phyloP scores from a whole-genome alignment of 1,140 invertebrate genomes.

The Lepidurus arcticus region DNA sequence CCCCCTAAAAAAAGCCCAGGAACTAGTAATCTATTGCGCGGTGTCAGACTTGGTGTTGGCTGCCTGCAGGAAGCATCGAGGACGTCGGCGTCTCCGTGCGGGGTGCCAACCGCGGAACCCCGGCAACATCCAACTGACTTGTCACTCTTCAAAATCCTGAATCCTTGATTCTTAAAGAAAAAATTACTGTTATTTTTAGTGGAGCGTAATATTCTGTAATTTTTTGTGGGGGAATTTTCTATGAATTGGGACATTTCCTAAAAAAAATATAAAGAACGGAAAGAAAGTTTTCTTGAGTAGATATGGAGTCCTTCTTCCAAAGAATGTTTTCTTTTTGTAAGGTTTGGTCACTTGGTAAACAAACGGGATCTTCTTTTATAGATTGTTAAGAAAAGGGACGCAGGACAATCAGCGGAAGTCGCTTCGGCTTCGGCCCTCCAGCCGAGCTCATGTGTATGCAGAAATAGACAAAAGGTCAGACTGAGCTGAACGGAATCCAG shows the following conservation, averaged over 20 bases:
- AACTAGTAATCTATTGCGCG: slow-evolving; percentile 15
- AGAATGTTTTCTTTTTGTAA: no score
- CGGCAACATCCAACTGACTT: neutral
- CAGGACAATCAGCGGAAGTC: slow-evolving; percentile 12
- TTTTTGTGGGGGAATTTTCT: no score
- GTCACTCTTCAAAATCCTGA: neutral
- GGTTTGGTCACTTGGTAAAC: neutral
- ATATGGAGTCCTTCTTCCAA: no score
- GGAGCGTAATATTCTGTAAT: no score
- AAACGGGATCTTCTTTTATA: neutral
- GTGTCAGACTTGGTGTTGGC: slow-evolving; percentile 8
- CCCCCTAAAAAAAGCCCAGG: neutral
- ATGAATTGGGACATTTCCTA: no score
- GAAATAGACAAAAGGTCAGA: neutral
- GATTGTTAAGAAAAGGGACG: neutral
- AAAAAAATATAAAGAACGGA: no score
- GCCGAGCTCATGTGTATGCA: neutral
- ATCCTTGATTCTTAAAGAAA: no score
- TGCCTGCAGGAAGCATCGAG: slow-evolving; percentile 3
- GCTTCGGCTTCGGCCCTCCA: neutral
- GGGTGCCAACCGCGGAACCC: slow-evolving; percentile 16
- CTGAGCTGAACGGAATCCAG: neutral
- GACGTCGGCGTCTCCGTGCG: slow-evolving; percentile 8
- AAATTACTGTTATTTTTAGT: no score
- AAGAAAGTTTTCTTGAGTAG: no score